phyloP scores from a whole-genome alignment of 2,888 invertebrate species.

The Danaus chrysippus region DNA sequence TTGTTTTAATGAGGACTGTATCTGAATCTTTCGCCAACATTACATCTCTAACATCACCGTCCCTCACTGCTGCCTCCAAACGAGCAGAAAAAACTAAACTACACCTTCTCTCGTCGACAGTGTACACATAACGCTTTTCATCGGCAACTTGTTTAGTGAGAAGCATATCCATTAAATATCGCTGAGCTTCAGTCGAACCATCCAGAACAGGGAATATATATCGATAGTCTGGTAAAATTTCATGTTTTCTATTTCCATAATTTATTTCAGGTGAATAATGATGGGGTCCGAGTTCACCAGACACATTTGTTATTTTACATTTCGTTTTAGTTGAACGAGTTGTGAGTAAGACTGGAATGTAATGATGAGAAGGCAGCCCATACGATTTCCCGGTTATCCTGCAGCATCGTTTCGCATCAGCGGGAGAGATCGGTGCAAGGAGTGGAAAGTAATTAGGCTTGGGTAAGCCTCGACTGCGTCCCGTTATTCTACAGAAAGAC shows the following conservation, averaged over 20 bases:
- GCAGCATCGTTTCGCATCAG: constrained; percentile 89
- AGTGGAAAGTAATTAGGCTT: constrained; percentile 91
- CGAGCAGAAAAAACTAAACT: constrained; percentile 86
- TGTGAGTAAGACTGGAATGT: constrained; percentile 86
- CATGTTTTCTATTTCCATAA: constrained; percentile 84
- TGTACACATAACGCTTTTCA: constrained; percentile 84
- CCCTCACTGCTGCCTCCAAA: constrained; percentile 86
- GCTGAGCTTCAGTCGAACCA: constrained; percentile 83
- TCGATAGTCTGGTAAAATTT: constrained; percentile 83
- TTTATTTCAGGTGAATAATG: constrained; percentile 80
- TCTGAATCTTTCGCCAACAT: constrained; percentile 88
- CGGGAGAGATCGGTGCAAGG: constrained; percentile 88
- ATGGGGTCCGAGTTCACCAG: constrained; percentile 80
- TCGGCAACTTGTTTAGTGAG: constrained; percentile 78
- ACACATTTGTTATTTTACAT: constrained; percentile 82
- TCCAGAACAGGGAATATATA: constrained; percentile 87
- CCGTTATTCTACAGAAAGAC: constrained; percentile 90
- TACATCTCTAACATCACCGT: constrained; percentile 87
- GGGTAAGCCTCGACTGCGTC: constrained; percentile 87
- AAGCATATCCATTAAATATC: constrained; percentile 80
- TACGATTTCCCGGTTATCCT: constrained; percentile 89
- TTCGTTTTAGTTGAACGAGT: constrained; percentile 70
- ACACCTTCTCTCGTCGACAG: constrained; percentile 85
- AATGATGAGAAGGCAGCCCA: constrained; percentile 86
- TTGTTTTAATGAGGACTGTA: constrained; percentile 84